These are phyloP conservation scores for Sebastes cheni DNA, from an alignment of 2,797 vertebrate species.

Conservation along the genomic window DNA sequence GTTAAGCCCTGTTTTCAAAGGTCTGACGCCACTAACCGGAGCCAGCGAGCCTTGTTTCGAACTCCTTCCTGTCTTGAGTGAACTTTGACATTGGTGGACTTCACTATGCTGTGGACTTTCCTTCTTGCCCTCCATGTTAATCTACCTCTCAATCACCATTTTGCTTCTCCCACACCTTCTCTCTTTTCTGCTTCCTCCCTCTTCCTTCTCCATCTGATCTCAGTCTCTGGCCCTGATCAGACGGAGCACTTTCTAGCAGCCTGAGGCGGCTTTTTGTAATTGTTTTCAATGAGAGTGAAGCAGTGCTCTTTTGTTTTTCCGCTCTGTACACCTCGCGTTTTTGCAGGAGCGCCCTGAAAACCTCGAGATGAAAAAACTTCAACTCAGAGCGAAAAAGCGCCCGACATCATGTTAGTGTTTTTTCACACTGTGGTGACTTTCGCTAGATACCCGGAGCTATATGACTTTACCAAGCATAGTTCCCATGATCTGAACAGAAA, in stretches of 20 bases:
- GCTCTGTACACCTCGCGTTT: too few relatives aligned
- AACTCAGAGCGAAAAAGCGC: background rate
- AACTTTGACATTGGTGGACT: conserved; percentile 62
- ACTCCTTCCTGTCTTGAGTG: conserved; percentile 37
- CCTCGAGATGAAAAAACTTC: background rate
- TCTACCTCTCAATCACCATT: conserved; percentile 55
- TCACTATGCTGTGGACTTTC: conserved; percentile 38
- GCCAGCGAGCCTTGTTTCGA: conserved; percentile 42
- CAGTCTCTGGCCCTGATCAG: conserved; percentile 5
- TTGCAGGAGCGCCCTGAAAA: background rate
- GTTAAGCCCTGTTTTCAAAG: conserved; percentile 49
- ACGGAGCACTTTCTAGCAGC: background rate
- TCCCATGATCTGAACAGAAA: background rate
- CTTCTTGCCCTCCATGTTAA: conserved; percentile 25
- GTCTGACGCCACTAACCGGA: conserved; percentile 35
- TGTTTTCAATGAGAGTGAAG: background rate
- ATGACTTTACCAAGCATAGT: background rate
- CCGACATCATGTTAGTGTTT: background rate
- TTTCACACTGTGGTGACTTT: background rate
- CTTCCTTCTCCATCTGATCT: conserved; percentile 43
- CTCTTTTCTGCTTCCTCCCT: conserved; percentile 14
- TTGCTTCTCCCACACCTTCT: conserved; percentile 29
- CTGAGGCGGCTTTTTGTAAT: background rate
- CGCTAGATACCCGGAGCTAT: background rate
- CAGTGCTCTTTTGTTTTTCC: background rate